These are phyloP conservation scores for Uropsilus gracilis DNA, from an alignment of 2,113 vertebrate genomes.

Conservation along the genomic window DNA sequence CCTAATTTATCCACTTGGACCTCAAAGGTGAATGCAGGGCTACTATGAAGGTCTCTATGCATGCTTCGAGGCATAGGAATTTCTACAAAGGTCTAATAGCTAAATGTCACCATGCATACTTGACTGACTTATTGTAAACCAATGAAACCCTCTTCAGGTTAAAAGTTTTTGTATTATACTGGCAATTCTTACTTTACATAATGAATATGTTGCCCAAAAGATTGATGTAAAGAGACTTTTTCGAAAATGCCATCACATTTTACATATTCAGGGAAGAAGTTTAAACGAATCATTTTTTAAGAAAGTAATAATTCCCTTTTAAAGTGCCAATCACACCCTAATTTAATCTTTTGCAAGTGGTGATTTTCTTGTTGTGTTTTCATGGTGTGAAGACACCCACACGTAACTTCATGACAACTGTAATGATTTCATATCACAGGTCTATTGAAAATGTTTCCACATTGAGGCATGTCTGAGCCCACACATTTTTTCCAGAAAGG, in stretches of 20 bases:
- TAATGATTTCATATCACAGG: constrained; percentile 37
- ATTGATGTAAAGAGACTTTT: neutral
- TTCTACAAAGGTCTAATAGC: neutral
- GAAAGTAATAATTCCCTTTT: constrained; percentile 1
- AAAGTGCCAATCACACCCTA: constrained; percentile 8
- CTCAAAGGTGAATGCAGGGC: neutral
- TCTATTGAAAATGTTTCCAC: constrained; percentile 36
- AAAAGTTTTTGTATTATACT: neutral
- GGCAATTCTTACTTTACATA: neutral
- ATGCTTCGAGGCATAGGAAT: neutral
- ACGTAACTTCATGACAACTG: constrained; percentile 35
- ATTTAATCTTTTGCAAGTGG: constrained; percentile 56
- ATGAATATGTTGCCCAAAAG: neutral
- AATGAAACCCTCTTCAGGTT: neutral
- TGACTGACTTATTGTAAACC: neutral
- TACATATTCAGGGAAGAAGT: neutral
- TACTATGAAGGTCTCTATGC: neutral
- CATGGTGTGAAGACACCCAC: constrained; percentile 36
- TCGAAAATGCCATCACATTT: neutral
- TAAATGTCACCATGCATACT: neutral
- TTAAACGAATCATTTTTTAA: constrained; percentile 17
- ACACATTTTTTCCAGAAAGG: neutral
- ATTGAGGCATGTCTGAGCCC: neutral
- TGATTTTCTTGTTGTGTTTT: constrained; percentile 67
- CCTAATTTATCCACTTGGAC: neutral